These are phyloP conservation scores for Pituophis catenifer DNA, from an alignment of 2,113 vertebrate species.

Conservation along the genomic window DNA sequence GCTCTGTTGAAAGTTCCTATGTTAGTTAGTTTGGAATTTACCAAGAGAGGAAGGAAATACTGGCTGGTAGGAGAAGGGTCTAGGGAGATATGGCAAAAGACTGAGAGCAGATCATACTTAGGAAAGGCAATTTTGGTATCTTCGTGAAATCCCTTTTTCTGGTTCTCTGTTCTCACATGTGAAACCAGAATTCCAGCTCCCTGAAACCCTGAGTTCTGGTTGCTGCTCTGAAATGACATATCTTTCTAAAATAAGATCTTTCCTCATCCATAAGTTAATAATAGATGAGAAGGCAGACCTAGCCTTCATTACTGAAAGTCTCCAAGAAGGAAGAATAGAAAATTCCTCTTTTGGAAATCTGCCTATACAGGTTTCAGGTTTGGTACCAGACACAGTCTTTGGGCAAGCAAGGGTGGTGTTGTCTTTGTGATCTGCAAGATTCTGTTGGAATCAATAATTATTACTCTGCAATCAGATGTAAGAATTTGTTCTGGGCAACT, in stretches of 20 bases:
- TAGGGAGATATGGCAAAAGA: not conserved
- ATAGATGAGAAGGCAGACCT: not conserved
- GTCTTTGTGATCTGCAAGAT: not conserved
- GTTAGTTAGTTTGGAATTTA: not conserved
- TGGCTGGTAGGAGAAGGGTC: not conserved
- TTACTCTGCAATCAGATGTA: not conserved
- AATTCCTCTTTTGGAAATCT: not conserved
- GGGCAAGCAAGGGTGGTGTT: not conserved
- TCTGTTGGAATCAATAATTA: not conserved
- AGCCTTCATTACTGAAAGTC: not conserved
- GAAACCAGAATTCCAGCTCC: not conserved
- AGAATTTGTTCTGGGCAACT: not conserved
- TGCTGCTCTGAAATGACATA: not conserved
- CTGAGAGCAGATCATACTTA: not conserved
- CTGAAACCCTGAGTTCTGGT: not conserved
- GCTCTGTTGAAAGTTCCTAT: not conserved
- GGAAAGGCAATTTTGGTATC: not conserved
- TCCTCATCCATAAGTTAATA: not conserved
- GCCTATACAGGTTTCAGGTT: not conserved
- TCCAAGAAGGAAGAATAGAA: not conserved
- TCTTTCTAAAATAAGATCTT: not conserved
- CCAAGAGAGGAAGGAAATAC: not conserved
- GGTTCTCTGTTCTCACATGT: not conserved
- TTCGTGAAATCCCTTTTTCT: not conserved
- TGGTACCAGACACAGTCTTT: not conserved